phyloP scores from a whole-genome alignment of 2,113 vertebrate species.

The Leptosomus discolor region DNA sequence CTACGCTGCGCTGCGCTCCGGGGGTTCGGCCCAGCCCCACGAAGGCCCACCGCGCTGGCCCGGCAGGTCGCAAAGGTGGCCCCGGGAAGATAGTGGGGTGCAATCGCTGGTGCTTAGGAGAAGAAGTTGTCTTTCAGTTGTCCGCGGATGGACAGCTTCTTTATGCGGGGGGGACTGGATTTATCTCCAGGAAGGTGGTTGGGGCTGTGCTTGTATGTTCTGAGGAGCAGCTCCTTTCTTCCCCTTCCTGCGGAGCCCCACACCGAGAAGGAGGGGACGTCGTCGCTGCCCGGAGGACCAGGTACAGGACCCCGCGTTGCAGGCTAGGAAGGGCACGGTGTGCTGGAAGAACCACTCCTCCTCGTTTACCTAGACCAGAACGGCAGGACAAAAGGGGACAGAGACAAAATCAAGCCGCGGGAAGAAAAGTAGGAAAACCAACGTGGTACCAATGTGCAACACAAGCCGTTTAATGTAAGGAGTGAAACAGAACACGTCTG shows the following conservation, averaged over 20 bases:
- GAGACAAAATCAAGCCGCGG: not conserved
- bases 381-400: not conserved
- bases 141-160: not conserved
- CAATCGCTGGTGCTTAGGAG: accelerated
- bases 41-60: too few relatives aligned
- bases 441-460: not conserved
- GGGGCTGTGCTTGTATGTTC: not conserved
- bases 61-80: not conserved
- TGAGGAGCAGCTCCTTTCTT: not conserved
- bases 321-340: not conserved
- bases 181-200: not conserved
- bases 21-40: too few relatives aligned
- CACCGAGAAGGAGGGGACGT: not conserved
- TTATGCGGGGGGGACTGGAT: too few relatives aligned
- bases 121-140: too few relatives aligned
- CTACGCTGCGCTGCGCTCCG: too few relatives aligned
- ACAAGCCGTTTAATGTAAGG: accelerated
- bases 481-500: not conserved
- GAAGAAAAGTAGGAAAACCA: not conserved
- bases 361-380: too few relatives aligned
- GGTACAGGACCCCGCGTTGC: accelerated
- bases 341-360: not conserved
- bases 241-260: not conserved
- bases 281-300: not conserved
- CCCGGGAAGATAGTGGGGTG: not conserved